Evolutionary conservation across 2,113 vertebrate species (phyloP).

Genomic region (Numida meleagris): DNA sequence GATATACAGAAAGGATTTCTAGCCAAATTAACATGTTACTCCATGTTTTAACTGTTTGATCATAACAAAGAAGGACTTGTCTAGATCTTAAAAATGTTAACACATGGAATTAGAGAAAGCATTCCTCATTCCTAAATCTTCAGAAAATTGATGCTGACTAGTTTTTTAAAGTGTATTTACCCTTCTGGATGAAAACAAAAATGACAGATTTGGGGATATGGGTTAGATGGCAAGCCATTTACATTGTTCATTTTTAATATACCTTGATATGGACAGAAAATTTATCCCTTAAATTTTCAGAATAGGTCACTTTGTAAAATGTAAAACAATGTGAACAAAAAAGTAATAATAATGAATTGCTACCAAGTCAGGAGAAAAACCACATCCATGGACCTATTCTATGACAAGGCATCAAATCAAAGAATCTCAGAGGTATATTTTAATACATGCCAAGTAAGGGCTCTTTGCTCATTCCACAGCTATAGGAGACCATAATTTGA

Average conservation of each 20-base stretch:
- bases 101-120: background rate
- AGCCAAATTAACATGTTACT: background rate
- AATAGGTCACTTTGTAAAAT: background rate
- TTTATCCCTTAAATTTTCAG: background rate
- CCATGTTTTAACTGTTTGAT: background rate
- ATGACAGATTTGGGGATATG: background rate
- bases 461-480: background rate
- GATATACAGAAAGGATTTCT: background rate
- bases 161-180: background rate
- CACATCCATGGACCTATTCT: background rate
- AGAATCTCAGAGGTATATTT: background rate
- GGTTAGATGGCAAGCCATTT: background rate
- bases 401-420: background rate
- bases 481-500: background rate
- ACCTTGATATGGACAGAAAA: background rate
- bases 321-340: background rate
- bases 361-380: background rate
- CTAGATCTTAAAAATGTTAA: background rate
- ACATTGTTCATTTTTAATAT: background rate
- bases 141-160: background rate
- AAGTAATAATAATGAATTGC: background rate
- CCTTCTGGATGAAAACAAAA: background rate
- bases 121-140: background rate
- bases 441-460: background rate
- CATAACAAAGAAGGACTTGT: background rate